Evolutionary conservation across 2,113 vertebrate genomes (phyloP).

Genomic region (Leucoraja erinaceus): DNA sequence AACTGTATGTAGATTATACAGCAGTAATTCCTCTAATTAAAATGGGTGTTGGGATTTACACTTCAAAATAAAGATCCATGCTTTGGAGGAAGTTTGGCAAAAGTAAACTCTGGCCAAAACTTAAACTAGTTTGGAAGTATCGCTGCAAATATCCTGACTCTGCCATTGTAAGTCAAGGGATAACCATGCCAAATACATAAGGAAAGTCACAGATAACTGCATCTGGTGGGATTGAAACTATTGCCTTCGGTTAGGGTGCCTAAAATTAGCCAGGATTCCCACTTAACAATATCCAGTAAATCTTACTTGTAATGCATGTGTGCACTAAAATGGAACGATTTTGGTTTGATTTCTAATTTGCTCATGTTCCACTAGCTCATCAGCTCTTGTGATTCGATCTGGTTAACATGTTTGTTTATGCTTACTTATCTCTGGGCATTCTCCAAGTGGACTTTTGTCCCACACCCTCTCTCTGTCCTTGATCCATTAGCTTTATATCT

Average conservation of each 20-base stretch:
- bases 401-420: too few relatives aligned
- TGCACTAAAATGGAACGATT: not conserved
- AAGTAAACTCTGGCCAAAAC: not conserved
- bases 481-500: too few relatives aligned
- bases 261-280: not conserved
- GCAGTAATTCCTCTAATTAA: constrained; percentile 31
- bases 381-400: not conserved
- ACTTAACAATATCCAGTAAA: not conserved
- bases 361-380: not conserved
- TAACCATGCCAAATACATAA: not conserved
- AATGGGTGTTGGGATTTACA: constrained; percentile 25
- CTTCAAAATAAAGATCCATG: not conserved
- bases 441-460: too few relatives aligned
- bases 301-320: not conserved
- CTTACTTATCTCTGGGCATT: too few relatives aligned
- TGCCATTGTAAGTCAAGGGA: not conserved
- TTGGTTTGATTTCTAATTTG: not conserved
- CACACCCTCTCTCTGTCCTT: too few relatives aligned
- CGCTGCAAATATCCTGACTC: not conserved
- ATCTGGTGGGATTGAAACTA: not conserved
- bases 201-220: not conserved
- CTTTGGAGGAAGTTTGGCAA: constrained; percentile 1
- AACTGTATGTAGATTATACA: constrained; percentile 12
- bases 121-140: not conserved
- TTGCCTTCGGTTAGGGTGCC: not conserved